phyloP scores from a whole-genome alignment of 2,888 invertebrate species.

The Clunio marinus region DNA sequence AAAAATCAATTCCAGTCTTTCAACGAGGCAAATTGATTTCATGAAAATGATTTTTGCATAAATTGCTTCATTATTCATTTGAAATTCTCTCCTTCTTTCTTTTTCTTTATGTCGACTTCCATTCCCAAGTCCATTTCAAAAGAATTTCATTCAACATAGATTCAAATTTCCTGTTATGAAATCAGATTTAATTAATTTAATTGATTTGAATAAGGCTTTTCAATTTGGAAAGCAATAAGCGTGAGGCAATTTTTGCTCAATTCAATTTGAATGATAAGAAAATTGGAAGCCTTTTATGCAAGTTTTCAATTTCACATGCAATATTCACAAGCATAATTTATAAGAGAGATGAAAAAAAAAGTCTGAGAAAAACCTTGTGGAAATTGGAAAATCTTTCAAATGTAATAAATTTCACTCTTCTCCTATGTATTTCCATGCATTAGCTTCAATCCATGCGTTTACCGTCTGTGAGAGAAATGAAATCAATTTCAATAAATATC shows the following conservation, averaged over 20 bases:
- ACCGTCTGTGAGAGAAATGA: not conserved
- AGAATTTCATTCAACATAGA: slow-evolving; percentile 38
- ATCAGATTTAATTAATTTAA: slow-evolving; percentile 38
- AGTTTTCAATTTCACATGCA: slow-evolving; percentile 30
- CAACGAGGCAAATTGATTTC: not conserved
- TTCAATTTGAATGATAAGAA: slow-evolving; percentile 30
- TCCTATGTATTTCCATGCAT: not conserved
- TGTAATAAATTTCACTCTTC: not conserved
- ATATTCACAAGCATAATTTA: slow-evolving; percentile 12
- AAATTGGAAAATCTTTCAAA: slow-evolving; percentile 4
- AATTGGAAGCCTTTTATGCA: not conserved
- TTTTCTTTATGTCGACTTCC: not conserved
- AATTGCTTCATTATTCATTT: slow-evolving; percentile 34
- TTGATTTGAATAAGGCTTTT: slow-evolving; percentile 24
- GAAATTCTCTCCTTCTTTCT: slow-evolving; percentile 3
- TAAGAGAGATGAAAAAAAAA: not conserved
- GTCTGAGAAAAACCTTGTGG: no score
- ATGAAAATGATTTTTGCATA: slow-evolving; percentile 25
- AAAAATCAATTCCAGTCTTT: slow-evolving; percentile 14
- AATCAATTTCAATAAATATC: slow-evolving; percentile 34
- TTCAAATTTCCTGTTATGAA: slow-evolving; percentile 36
- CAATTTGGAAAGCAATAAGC: not conserved
- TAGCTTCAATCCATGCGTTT: not conserved
- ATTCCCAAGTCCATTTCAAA: slow-evolving; percentile 31
- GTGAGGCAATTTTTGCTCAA: slow-evolving; percentile 7